Conservation (phyloP, 2,888 invertebrate species). For the Andrena praecox region DNA sequence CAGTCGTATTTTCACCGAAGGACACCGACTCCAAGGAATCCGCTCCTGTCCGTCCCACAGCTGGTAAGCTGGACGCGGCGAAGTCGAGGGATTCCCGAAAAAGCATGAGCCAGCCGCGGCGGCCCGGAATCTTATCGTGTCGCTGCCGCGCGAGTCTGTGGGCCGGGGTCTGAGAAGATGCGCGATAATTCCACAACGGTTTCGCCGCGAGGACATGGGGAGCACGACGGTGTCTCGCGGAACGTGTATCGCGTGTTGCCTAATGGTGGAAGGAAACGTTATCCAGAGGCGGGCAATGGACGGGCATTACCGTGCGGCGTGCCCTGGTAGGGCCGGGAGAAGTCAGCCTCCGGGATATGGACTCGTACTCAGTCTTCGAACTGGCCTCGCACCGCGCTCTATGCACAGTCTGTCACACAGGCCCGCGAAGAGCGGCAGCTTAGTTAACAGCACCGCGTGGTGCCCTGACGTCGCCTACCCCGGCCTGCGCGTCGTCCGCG, state of each 20-base stretch:
- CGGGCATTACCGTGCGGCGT: conserved; percentile 63
- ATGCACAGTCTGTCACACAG: conserved; percentile 61
- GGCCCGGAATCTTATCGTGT: background rate
- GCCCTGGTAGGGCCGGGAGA: conserved; percentile 78
- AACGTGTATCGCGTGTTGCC: conserved; percentile 58
- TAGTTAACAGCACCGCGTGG: conserved; percentile 60
- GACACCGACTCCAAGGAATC: too few species aligned
- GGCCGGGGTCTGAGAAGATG: conserved; percentile 28
- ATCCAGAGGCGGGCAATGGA: conserved; percentile 71
- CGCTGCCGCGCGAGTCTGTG: too few species aligned
- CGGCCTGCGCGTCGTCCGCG: background rate
- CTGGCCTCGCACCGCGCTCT: conserved; percentile 71
- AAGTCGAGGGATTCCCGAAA: too few species aligned
- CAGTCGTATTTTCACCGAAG: too few species aligned
- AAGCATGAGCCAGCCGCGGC: too few species aligned
- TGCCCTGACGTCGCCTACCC: conserved; percentile 20
- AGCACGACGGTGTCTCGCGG: conserved; percentile 44
- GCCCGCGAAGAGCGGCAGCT: conserved; percentile 53
- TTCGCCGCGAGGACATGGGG: conserved; percentile 37
- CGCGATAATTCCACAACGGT: conserved; percentile 55
- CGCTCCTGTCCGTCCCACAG: too few species aligned
- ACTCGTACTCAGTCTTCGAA: conserved; percentile 78
- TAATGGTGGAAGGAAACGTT: conserved; percentile 75
- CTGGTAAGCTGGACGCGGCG: too few species aligned
- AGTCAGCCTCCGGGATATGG: conserved; percentile 75